Base-by-base conservation (phyloP, 2,797 vertebrate species). In the Odontamblyopus lacepedii region DNA sequence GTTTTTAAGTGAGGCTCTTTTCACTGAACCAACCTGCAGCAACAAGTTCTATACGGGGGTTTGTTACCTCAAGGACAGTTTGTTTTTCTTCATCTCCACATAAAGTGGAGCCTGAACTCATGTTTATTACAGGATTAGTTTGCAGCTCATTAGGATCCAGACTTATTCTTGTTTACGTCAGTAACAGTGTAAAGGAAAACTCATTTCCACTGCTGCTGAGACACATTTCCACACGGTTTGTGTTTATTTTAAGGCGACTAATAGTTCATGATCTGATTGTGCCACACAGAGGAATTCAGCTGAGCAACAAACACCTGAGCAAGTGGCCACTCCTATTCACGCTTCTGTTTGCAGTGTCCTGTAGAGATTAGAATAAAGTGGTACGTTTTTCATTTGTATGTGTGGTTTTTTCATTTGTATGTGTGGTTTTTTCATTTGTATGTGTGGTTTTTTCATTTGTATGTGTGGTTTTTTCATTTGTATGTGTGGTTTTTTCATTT, bases 261-360 rank as follows among this genome's bases (percentile, higher is more conserved):
- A 44, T 29, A 41, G 2, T 26, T 26, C 19, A 44, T 64, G 0
- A 15, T 65, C 15, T 65, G 38, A 27, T 65, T 50, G 63, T 65
- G 11, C 62, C 19, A 23, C 32, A 11, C 62, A 63, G 55, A 57
- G 55, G 55, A 55, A 55, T 55, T n/a, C 53, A n/a, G 53, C 53
- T 23, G 53, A 57, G 55, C 23, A 3, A 57, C 32, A 63, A 3
- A 57, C 32, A 63, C 62, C 62, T 63, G 62, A 63, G 62, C 61
- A 63, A 63, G 32, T 38, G 60, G 30, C 30, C 30, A n/a, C 19
- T 51, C 55, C 66, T 32, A 26, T 5, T 4, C 4, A 13, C 3
- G 19, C 23, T 13, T 26, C 4, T 56, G 53, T 56, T 23, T 3
- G 59, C 15, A 30, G 57, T 18, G 18, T 0, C 13, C 7, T 3